Evolutionary conservation across 2,113 vertebrate species (phyloP).

Genomic region (Chlorodrepanis virens): DNA sequence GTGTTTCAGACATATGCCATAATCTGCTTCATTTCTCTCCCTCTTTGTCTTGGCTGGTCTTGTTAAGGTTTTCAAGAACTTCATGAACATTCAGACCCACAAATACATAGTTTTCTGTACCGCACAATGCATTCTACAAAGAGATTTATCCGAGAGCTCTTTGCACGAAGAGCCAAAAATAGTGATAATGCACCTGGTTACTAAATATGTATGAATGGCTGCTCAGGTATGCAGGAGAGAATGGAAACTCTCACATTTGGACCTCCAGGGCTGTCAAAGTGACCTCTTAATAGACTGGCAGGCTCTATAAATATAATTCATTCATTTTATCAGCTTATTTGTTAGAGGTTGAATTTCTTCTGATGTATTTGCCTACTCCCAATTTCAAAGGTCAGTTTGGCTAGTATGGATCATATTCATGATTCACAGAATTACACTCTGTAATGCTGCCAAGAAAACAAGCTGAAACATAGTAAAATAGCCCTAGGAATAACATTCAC

Average conservation of each 20-base stretch:
- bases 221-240: not conserved
- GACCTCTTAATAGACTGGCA: conserved; percentile 10
- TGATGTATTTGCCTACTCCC: conserved; percentile 27
- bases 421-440: not conserved
- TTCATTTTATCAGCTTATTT: conserved; percentile 37
- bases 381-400: conserved; percentile 60
- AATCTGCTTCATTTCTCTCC: not conserved
- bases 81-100: not conserved
- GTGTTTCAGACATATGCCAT: not conserved
- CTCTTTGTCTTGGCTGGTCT: not conserved
- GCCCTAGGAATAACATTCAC: not conserved
- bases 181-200: not conserved
- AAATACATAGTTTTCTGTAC: not conserved
- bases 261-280: not conserved
- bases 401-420: conserved; percentile 42
- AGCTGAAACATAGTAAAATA: not conserved
- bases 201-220: not conserved
- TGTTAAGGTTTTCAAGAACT: not conserved
- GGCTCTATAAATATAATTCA: conserved; percentile 8
- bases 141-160: not conserved
- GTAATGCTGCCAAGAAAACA: conserved; percentile 2
- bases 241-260: not conserved
- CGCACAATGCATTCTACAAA: not conserved
- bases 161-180: not conserved
- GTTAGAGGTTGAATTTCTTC: conserved; percentile 16